Evolutionary conservation across 1,140 invertebrate genomes (phyloP), one percentile per base, ranked within the genome.

Genomic region (Drosophila punjabiensis): DNA sequence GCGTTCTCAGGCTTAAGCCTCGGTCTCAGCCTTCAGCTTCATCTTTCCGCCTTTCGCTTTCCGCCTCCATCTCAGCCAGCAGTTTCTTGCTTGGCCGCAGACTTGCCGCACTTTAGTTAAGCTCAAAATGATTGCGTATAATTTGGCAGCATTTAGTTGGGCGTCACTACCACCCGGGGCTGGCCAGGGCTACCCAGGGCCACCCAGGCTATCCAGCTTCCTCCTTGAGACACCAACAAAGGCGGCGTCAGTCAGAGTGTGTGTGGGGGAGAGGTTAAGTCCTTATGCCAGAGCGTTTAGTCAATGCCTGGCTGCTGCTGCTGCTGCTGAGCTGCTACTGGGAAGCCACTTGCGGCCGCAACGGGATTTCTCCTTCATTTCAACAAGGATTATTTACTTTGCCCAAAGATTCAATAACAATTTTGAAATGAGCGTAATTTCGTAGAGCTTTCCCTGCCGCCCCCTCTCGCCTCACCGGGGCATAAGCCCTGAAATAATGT

Each of bases 381-480:
- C 80, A 87, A 82, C 81, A 76, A 74, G 88, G 88, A 91, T 91
- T 91, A 91, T 87, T 82, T 87, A 87, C 83, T 84, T 77, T 53
- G 45, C 62, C 59, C 50, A 70, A 87, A 91, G 81, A 91, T 91
- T 91, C 87, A 91, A 91, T 91, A 91, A 84, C 78, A 76, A 87
- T 84, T 91, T 91, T 75, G 78, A 91, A 84, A 91, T 91, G 87
- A 85, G 73, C 71, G 76, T 76, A 69, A 90, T 90, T 90, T 86
- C 74, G 74, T 59, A 67, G 76, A 58, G 53, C 53, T 56, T 3
- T 52, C 43, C 43, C 68, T 24, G 1, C 3, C 37, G 13, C 35
- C 35, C 35, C 32, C 35, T 10, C 20, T 7, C 24, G 7, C 10
- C 7, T 10, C 1, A 9, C n/a, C 41, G 4, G 18, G 18, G 48